phyloP scores from a whole-genome alignment of 2,888 invertebrate species.

The Ennomos quercinarius region DNA sequence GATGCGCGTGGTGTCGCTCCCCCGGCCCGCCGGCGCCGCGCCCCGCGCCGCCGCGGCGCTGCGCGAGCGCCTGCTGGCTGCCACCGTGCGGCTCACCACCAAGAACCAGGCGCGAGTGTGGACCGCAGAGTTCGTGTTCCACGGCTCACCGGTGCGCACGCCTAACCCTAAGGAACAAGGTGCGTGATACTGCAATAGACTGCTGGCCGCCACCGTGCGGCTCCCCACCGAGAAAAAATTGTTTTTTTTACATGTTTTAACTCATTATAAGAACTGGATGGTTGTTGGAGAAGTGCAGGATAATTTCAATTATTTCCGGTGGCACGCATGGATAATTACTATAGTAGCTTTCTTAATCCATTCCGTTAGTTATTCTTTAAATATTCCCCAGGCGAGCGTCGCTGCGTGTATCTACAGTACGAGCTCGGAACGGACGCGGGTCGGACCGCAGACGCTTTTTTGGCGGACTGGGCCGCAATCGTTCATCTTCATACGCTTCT shows the following conservation, averaged over 20 bases:
- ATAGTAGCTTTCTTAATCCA: not conserved
- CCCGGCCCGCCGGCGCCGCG: slow-evolving; percentile 85
- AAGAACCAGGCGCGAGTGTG: slow-evolving; percentile 92
- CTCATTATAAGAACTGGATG: too few relatives aligned
- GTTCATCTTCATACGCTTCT: slow-evolving; percentile 95
- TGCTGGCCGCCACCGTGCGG: too few relatives aligned
- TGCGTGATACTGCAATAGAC: slow-evolving; percentile 36
- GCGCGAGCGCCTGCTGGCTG: slow-evolving; percentile 92
- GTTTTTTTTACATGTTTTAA: too few relatives aligned
- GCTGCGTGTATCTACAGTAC: slow-evolving; percentile 95
- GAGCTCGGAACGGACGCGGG: slow-evolving; percentile 95
- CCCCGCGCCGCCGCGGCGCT: slow-evolving; percentile 88
- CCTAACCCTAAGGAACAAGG: slow-evolving; percentile 94
- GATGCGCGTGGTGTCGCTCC: slow-evolving; percentile 91
- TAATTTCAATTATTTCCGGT: too few relatives aligned
- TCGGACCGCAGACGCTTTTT: slow-evolving; percentile 93
- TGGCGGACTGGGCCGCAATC: slow-evolving; percentile 97
- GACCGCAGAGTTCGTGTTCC: slow-evolving; percentile 96
- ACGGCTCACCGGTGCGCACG: slow-evolving; percentile 91
- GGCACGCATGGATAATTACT: too few relatives aligned
- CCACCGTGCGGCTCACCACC: slow-evolving; percentile 91
- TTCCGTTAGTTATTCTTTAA: not conserved
- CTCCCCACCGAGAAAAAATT: too few relatives aligned
- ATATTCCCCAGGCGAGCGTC: slow-evolving; percentile 87
- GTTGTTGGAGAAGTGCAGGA: too few relatives aligned